These are phyloP conservation scores for Folsomia manolachei DNA, from an alignment of 2,888 invertebrate genomes.

Conservation along the genomic window DNA sequence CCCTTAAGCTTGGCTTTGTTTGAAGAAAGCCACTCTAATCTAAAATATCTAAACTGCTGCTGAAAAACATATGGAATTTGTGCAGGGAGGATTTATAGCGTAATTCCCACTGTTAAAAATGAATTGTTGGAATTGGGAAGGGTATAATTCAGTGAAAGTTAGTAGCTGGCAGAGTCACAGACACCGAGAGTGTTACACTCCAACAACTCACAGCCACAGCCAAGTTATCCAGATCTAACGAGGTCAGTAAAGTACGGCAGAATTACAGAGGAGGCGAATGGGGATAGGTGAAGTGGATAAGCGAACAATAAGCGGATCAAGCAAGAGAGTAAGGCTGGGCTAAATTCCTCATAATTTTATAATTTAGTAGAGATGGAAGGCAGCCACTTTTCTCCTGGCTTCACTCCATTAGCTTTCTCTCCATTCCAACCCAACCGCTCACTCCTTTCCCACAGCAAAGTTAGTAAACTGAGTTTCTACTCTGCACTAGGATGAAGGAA, in stretches of 20 bases:
- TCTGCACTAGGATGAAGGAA: too few relatives aligned
- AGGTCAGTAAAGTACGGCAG: too few relatives aligned
- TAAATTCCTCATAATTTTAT: neutral
- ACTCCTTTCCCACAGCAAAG: too few relatives aligned
- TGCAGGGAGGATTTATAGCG: neutral
- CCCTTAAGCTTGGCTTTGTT: neutral
- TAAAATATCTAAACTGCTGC: too few relatives aligned
- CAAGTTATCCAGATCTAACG: too few relatives aligned
- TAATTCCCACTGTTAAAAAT: neutral
- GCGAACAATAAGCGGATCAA: neutral
- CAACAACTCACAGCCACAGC: too few relatives aligned
- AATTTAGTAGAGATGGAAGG: neutral
- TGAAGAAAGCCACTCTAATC: neutral
- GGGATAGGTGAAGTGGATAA: neutral
- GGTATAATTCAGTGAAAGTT: neutral
- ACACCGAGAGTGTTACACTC: neutral
- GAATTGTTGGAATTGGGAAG: slow-evolving; percentile 2
- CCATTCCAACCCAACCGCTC: too few relatives aligned
- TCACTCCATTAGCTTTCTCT: neutral
- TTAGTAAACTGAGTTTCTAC: too few relatives aligned
- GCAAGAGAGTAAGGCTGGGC: neutral
- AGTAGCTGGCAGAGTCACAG: neutral
- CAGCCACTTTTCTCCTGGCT: neutral
- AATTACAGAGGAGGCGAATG: too few relatives aligned
- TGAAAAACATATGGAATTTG: neutral